Evolutionary conservation across 2,888 invertebrate genomes (phyloP), one percentile per base, ranked within the genome.

Genomic region (Papilio gigon): DNA sequence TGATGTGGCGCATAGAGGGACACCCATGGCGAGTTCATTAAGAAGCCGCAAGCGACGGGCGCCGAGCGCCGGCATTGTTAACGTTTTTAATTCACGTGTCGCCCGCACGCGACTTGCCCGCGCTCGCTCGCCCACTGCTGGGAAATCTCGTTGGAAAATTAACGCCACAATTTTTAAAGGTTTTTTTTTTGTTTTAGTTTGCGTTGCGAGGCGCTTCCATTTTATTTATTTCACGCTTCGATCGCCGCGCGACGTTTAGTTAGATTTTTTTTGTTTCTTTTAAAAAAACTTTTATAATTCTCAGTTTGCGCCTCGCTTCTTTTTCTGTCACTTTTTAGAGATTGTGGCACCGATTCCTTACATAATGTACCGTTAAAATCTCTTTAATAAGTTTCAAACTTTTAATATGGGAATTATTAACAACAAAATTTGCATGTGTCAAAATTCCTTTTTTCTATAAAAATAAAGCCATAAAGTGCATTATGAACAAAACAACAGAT

Each of bases 81-180:
- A 86, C 87, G 86, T 86, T 90, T 90, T 91, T 90, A 90, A 90
- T 91, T 91, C 90, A 90, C 86, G 89, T 91, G 90, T 91, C 91
- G 86, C 82, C 80, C 83, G 87, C 91, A 91, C 88, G 89, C 77
- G 74, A 83, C 82, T 81, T 81, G 78, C 78, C 65, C 66, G 73
- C 77, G 81, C 79, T 76, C 77, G 81, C 79, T 76, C 79, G 75
- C 81, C 82, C 85, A 87, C 87, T 87, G 88, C 84, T 85, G 88
- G 89, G 86, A 90, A 92, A 91, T 91, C 90, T 90, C 89, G 84
- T 83, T 89, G 88, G 89, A 88, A 90, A 91, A 90, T 90, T 90
- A 89, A 90, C 88, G 86, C 88, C 87, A 86, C 89, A 82, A 84
- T 89, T 90, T 90, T 86, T 85, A 80, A 82, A 76, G 76, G 68